phyloP scores from a whole-genome alignment of 1,140 invertebrate species.

The Listronotus oregonensis region DNA sequence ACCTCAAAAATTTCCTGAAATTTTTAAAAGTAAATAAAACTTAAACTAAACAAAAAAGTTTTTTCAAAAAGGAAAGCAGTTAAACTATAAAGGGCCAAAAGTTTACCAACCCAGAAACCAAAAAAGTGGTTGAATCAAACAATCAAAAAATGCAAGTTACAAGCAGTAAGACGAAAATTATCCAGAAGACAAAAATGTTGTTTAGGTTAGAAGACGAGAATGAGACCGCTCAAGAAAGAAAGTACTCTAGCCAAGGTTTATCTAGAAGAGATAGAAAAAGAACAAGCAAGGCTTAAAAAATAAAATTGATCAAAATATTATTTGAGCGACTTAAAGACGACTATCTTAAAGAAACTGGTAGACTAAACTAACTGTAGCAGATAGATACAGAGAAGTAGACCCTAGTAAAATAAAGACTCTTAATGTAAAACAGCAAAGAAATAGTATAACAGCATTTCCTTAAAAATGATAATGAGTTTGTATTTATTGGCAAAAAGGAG shows the following conservation, averaged over 20 bases:
- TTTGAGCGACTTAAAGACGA: constrained; percentile 80
- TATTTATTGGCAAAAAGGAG: constrained; percentile 87
- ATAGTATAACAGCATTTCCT: constrained; percentile 82
- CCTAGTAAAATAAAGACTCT: constrained; percentile 60
- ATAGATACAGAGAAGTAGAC: constrained; percentile 63
- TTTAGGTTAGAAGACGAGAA: constrained; percentile 71
- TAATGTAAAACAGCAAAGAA: constrained; percentile 74
- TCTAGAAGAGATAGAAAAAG: constrained; percentile 81
- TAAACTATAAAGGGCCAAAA: constrained; percentile 55
- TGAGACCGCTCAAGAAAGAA: constrained; percentile 90
- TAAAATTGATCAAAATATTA: constrained; percentile 69
- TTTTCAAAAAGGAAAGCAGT: constrained; percentile 65
- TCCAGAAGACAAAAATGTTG: constrained; percentile 60
- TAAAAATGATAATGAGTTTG: constrained; percentile 72
- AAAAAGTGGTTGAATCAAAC: constrained; percentile 43
- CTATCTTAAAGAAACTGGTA: constrained; percentile 83
- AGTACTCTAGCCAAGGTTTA: constrained; percentile 85
- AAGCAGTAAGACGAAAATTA: constrained; percentile 56
- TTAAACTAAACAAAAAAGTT: constrained; percentile 52
- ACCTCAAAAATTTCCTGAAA: constrained; percentile 12
- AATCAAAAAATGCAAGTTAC: constrained; percentile 54
- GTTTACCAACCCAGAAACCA: constrained; percentile 38
- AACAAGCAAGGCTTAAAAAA: constrained; percentile 56
- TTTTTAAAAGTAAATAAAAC: constrained; percentile 1
- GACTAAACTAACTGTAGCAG: constrained; percentile 76